phyloP scores from a whole-genome alignment of 2,113 vertebrate species.

The Saccopteryx leptura region DNA sequence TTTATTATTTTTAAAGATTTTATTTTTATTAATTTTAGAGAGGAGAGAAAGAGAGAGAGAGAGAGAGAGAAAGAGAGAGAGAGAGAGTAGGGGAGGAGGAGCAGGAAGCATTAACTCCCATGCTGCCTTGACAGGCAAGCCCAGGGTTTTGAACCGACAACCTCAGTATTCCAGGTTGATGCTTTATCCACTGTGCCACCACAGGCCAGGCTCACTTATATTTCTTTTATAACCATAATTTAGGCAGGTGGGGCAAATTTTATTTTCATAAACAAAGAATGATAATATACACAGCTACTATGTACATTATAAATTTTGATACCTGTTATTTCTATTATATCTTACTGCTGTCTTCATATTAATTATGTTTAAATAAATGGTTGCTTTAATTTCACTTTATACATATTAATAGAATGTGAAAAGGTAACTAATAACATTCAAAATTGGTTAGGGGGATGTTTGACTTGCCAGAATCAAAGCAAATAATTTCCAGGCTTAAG shows the following conservation, averaged over 20 bases:
- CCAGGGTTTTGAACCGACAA: too few species aligned
- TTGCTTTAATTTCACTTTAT: neutral
- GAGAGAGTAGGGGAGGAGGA: too few species aligned
- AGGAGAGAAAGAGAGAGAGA: too few species aligned
- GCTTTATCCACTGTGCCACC: too few species aligned
- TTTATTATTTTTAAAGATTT: neutral
- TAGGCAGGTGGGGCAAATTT: neutral
- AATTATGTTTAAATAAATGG: slow-evolving; percentile 3
- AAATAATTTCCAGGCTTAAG: slow-evolving; percentile 37
- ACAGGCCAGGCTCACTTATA: too few species aligned
- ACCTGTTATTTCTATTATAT: neutral
- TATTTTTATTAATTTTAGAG: too few species aligned
- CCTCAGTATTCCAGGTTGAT: too few species aligned
- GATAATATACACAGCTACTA: neutral
- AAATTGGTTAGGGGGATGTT: neutral
- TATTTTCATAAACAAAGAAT: neutral
- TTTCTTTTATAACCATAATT: neutral
- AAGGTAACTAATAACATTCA: slow-evolving; percentile 9
- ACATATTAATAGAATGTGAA: neutral
- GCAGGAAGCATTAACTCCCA: too few species aligned
- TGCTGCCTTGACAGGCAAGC: too few species aligned
- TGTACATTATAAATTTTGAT: neutral
- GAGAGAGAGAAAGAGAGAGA: too few species aligned
- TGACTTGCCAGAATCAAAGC: slow-evolving; percentile 16
- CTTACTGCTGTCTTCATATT: neutral